Evolutionary conservation across 2,797 vertebrate species (phyloP).

Genomic region (Sternotherus odoratus): DNA sequence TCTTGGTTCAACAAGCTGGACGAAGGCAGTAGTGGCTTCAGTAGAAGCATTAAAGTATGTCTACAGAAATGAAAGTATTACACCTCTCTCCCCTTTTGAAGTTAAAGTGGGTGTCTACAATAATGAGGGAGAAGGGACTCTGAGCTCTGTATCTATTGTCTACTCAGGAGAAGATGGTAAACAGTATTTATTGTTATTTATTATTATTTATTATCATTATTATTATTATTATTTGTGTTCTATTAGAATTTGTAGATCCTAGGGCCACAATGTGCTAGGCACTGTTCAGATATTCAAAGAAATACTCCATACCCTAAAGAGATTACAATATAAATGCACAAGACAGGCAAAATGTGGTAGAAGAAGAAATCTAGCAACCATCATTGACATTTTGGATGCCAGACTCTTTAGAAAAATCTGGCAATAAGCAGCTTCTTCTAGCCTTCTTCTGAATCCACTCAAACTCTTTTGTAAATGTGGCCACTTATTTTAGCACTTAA

Average conservation of each 20-base stretch:
- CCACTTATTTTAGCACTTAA: background rate
- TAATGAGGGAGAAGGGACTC: conserved; percentile 86
- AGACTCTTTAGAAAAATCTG: too few species aligned
- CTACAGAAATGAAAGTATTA: conserved; percentile 87
- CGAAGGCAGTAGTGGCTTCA: conserved; percentile 84
- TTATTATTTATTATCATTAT: background rate
- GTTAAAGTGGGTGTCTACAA: conserved; percentile 92
- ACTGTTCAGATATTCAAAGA: conserved; percentile 33
- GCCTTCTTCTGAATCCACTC: too few species aligned
- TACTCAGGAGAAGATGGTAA: conserved; percentile 91
- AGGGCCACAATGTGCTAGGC: background rate
- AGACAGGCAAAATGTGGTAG: background rate
- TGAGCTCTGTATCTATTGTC: conserved; percentile 80
- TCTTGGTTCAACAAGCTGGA: conserved; percentile 86
- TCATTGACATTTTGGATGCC: too few species aligned
- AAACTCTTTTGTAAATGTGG: background rate
- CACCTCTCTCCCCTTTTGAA: conserved; percentile 88
- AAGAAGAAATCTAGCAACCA: fast-evolving
- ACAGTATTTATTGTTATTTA: background rate
- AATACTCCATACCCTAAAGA: background rate
- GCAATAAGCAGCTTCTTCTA: too few species aligned
- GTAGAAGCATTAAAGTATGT: conserved; percentile 87
- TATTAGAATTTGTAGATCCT: fast-evolving
- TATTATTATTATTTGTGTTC: too few species aligned
- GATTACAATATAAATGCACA: background rate